phyloP scores from a whole-genome alignment of 2,113 vertebrate species.

The Cololabis saira region DNA sequence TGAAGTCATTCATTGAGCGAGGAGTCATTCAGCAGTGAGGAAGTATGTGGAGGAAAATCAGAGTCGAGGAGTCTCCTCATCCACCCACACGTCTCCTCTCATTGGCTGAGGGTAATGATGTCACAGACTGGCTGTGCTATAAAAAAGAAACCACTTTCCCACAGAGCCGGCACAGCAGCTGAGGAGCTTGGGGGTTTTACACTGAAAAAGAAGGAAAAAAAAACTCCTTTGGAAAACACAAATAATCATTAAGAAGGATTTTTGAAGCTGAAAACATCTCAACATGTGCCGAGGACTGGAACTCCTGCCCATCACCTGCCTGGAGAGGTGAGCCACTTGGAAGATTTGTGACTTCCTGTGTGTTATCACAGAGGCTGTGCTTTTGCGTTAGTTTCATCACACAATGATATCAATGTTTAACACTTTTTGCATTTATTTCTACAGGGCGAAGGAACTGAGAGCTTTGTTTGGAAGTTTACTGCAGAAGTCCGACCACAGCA shows the following conservation, averaged over 20 bases:
- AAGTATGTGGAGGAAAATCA: constrained; percentile 42
- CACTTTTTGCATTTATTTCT: constrained; percentile 6
- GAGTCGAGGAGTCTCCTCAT: constrained; percentile 38
- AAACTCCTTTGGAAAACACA: neutral
- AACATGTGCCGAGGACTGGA: constrained; percentile 89
- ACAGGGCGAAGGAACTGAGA: constrained; percentile 93
- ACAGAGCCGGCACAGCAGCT: constrained; percentile 44
- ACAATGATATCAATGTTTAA: neutral
- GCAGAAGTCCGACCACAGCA: constrained; percentile 84
- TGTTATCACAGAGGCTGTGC: no score
- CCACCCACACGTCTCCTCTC: constrained; percentile 24
- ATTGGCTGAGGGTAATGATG: constrained; percentile 74
- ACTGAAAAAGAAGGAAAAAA: neutral
- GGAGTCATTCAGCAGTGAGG: constrained; percentile 16
- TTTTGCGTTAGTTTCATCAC: no score
- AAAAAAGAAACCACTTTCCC: constrained; percentile 50
- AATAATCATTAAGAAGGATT: neutral
- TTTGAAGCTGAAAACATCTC: constrained; percentile 30
- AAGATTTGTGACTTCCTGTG: neutral
- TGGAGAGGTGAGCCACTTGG: constrained; percentile 87
- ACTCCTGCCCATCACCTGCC: constrained; percentile 83
- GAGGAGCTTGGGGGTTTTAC: constrained; percentile 24
- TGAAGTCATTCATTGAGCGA: constrained; percentile 13
- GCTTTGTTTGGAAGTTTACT: constrained; percentile 89
- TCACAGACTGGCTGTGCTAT: constrained; percentile 69